A percentile compares a stretch with the other conserved stretches of the same genome.
Evolutionary conservation across 1,140 invertebrate species (phyloP).

Genomic region (Drosophila paulistorum): DNA sequence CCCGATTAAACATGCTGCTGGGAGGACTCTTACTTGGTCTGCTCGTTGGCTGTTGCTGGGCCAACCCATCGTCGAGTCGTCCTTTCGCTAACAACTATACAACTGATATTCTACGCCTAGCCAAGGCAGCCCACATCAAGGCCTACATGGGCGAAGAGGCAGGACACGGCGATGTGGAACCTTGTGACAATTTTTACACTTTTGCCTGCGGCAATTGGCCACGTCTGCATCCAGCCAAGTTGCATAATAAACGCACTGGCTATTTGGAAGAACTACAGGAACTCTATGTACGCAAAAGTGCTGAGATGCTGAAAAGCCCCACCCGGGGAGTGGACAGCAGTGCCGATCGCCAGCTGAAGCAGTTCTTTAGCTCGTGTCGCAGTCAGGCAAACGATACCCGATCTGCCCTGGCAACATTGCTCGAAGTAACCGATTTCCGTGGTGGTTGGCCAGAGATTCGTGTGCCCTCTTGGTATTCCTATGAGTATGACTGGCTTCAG

Average conservation of each 20-base stretch:
- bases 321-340: constrained; percentile 50
- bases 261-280: constrained; percentile 89
- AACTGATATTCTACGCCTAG: constrained; percentile 68
- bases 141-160: constrained; percentile 88
- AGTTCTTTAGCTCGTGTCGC: constrained; percentile 92
- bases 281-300: constrained; percentile 68
- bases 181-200: constrained; percentile 95
- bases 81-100: constrained; percentile 66
- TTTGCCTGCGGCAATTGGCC: constrained; percentile 85
- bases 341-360: constrained; percentile 87
- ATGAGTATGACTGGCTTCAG: constrained; percentile 75
- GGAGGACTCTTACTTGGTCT: constrained; percentile 23
- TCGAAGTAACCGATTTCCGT: constrained; percentile 61
- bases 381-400: constrained; percentile 81
- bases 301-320: constrained; percentile 62
- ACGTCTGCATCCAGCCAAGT: constrained; percentile 58
- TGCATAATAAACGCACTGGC: constrained; percentile 87
- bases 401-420: constrained; percentile 44
- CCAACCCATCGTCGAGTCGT: constrained; percentile 4
- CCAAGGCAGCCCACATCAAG: constrained; percentile 86
- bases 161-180: constrained; percentile 84
- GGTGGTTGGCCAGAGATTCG: constrained; percentile 73
- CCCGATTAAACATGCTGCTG: not conserved
- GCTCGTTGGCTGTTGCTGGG: constrained; percentile 25
- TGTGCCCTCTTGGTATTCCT: constrained; percentile 64